Conservation (phyloP, 2,797 vertebrate species). For the Nasua narica region DNA sequence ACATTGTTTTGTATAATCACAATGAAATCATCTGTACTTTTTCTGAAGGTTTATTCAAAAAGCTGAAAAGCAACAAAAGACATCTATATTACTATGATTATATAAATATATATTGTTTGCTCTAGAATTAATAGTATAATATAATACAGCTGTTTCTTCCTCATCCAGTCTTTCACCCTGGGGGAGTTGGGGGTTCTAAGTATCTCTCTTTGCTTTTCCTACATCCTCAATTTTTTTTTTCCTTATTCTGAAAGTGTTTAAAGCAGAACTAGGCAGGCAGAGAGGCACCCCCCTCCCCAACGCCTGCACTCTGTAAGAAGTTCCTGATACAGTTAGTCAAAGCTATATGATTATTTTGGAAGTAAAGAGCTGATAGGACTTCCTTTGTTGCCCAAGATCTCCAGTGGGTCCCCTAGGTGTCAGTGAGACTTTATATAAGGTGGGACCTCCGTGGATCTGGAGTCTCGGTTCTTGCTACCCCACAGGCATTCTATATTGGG, state of each 20-base stretch:
- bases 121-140: background rate
- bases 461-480: background rate
- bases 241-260: background rate
- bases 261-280: background rate
- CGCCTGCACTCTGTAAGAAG: background rate
- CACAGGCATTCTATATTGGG: background rate
- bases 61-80: background rate
- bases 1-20: background rate
- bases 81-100: background rate
- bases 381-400: background rate
- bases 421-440: background rate
- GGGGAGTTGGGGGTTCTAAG: background rate
- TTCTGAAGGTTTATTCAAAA: background rate
- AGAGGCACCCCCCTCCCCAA: background rate
- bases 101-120: background rate
- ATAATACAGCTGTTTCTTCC: background rate
- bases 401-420: background rate
- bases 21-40: background rate
- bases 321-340: constrained; percentile 8
- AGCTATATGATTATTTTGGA: background rate
- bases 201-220: background rate
- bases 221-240: background rate
- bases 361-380: background rate
- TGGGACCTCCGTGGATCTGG: background rate
- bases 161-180: background rate